Evolutionary conservation across 1,140 invertebrate species (phyloP), one percentile per base, ranked within the genome.

Genomic region (Phenacoccus solenopsis): DNA sequence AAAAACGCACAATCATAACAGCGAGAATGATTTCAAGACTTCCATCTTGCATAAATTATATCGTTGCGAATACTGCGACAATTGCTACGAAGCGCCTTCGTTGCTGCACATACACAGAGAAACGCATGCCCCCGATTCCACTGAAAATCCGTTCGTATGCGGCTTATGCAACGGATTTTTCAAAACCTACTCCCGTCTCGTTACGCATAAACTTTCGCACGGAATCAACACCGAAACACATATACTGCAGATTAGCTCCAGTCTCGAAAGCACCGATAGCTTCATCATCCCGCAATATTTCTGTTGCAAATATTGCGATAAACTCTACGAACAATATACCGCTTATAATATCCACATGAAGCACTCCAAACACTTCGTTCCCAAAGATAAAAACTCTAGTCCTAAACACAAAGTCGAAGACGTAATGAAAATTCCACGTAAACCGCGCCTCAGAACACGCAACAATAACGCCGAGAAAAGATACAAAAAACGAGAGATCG

Each of bases 221-320:
- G 81, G 81, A 1, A 82, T 81, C 72, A 82, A 81, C 74, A 80
- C 80, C 72, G 77, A 73, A 78, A 68, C 70, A 0, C 4, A 73
- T 71, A 1, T 76, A 73, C 72, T 75, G 75, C 22, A 73, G 73
- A 32, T 69, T 0, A 69, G 70, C 27, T 67, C 74, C 1, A 73
- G 74, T 1, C 74, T 74, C 12, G 73, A 71, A 1, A 49, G n/a
- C 12, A 68, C 69, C 1, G 79, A 79, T 28, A 77, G 77, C 1
- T 82, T 82, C 69, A 79, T 79, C 0, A 80, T 82, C 4, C 80
- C 79, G 28, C 82, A 82, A 70, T 80, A 82, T 70, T 82, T 82
- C 71, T 61, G 82, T n/a, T 82, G 81, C 71, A 78, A 81, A 28
- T 35, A 64, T 59, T 72, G 71, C 64, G 49, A 61, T 28, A 73